Percentiles rank a stretch among this genome's conserved stretches.
These are phyloP conservation scores for Dasypolia templi DNA, from an alignment of 2,888 invertebrate genomes.

Conservation along the genomic window DNA sequence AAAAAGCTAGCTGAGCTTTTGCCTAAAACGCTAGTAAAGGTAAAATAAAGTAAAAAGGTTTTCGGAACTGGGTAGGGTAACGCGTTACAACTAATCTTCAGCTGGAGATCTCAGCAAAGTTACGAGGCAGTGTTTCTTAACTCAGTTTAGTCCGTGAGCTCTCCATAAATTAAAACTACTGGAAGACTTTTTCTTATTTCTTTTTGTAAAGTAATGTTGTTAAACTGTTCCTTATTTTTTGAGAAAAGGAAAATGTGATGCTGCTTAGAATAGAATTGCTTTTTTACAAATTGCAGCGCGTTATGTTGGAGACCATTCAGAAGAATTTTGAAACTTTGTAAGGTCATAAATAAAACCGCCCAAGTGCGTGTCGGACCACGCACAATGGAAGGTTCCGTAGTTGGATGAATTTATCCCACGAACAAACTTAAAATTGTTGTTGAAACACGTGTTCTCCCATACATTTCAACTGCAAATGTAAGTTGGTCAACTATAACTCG, in stretches of 20 bases:
- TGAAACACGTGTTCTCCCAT: too few species aligned
- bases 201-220: constrained; percentile 17
- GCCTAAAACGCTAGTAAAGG: constrained; percentile 10
- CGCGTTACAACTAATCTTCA: constrained; percentile 30
- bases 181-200: constrained; percentile 6
- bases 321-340: neutral
- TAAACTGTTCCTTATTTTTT: constrained; percentile 9
- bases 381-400: too few species aligned
- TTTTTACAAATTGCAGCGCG: constrained; percentile 22
- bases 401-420: too few species aligned
- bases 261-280: neutral
- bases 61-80: neutral
- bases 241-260: constrained; percentile 19
- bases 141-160: constrained; percentile 23
- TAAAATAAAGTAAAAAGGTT: constrained; percentile 25
- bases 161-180: constrained; percentile 46
- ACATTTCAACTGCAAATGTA: too few species aligned
- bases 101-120: constrained; percentile 32
- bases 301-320: neutral
- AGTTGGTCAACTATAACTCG: too few species aligned
- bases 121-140: constrained; percentile 43
- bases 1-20: too few species aligned
- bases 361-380: too few species aligned
- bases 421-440: neutral
- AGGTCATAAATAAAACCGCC: neutral